A percentile compares a stretch with the other conserved stretches of the same genome.
These are phyloP conservation scores for Hycleus phaleratus DNA, from an alignment of 1,140 invertebrate genomes.

Conservation along the genomic window DNA sequence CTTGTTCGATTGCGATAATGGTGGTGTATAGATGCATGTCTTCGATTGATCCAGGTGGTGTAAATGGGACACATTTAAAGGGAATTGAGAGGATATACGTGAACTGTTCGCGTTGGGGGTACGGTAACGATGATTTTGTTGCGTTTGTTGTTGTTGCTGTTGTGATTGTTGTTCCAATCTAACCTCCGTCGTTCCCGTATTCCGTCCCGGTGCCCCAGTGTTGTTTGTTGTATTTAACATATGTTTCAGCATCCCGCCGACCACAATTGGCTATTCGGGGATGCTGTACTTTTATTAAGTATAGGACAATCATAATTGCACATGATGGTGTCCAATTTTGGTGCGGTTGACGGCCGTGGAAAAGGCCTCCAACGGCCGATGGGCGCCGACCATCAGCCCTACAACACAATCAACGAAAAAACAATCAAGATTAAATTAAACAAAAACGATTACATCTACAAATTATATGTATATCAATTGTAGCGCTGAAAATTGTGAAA, in stretches of 20 bases:
- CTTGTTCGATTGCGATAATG: constrained; percentile 29
- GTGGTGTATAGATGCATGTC: background rate
- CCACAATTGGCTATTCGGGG: constrained; percentile 3
- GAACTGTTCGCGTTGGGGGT: constrained; percentile 29
- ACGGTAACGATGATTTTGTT: constrained; percentile 19
- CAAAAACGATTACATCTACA: no score
- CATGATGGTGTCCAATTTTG: no score
- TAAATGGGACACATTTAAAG: constrained; percentile 34
- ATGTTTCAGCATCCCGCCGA: constrained; percentile 36
- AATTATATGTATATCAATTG: no score
- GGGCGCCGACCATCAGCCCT: no score
- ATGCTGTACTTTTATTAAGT: background rate
- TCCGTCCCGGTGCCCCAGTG: no score
- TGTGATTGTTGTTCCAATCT: background rate
- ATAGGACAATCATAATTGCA: no score
- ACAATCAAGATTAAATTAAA: no score
- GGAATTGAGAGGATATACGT: constrained; percentile 32
- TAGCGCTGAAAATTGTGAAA: no score
- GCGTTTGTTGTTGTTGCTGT: constrained; percentile 1
- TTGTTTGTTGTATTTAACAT: constrained; percentile 31
- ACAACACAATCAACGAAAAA: no score
- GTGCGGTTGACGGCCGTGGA: no score
- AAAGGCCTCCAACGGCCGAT: no score
- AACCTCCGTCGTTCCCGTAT: constrained; percentile 27
- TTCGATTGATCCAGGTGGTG: constrained; percentile 7